Percentiles rank a stretch among this genome's conserved stretches.
Evolutionary conservation across 2,113 vertebrate species (phyloP).

Genomic region (Sorex fumeus): DNA sequence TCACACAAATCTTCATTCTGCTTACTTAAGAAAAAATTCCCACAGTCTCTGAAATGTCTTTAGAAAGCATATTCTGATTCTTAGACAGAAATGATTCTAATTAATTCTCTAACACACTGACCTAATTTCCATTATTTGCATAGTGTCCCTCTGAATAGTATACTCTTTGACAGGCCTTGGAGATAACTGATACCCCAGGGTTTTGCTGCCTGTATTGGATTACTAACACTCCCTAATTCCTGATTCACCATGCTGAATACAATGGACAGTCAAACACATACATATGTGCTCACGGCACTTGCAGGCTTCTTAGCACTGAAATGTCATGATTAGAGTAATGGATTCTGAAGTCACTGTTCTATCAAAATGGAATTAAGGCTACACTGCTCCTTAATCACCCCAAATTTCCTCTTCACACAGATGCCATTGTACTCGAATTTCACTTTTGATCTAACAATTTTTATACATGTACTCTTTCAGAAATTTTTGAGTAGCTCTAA

Average conservation of each 20-base stretch:
- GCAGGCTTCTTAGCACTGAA: not conserved
- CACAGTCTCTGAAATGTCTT: not conserved
- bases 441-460: not conserved
- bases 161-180: constrained; percentile 12
- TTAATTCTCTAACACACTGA: constrained; percentile 43
- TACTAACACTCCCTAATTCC: constrained; percentile 43
- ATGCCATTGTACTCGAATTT: not conserved
- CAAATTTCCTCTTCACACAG: not conserved
- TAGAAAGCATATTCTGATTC: not conserved
- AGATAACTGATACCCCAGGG: not conserved
- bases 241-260: constrained; percentile 47
- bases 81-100: constrained; percentile 23
- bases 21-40: too few relatives aligned
- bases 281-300: not conserved
- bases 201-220: not conserved
- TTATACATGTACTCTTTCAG: not conserved
- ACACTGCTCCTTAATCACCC: not conserved
- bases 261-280: not conserved
- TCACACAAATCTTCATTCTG: not conserved
- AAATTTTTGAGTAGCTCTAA: not conserved
- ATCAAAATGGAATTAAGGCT: not conserved
- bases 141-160: constrained; percentile 5
- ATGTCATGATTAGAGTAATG: too few relatives aligned
- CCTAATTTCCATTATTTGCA: constrained; percentile 27
- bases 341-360: not conserved